These are phyloP conservation scores for Augochlorella aurata DNA, from an alignment of 2,888 invertebrate genomes.

Conservation along the genomic window DNA sequence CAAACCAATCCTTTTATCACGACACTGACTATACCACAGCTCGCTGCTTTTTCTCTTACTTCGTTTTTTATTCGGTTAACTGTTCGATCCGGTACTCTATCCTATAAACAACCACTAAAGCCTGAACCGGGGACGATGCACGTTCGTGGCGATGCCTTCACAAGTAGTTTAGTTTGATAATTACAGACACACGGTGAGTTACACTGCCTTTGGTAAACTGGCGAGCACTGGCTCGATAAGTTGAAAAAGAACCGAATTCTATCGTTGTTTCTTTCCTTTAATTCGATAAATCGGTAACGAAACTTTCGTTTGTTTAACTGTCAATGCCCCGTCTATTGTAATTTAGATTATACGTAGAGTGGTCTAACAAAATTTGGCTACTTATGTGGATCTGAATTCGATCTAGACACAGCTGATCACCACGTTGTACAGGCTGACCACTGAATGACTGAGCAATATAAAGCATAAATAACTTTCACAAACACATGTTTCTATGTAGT, in stretches of 20 bases:
- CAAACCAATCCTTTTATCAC: slow-evolving; percentile 71
- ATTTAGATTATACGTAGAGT: too few species aligned
- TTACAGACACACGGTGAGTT: slow-evolving; percentile 34
- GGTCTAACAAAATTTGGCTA: too few species aligned
- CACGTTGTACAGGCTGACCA: too few species aligned
- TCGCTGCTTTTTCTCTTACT: neutral
- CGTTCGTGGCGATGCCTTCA: slow-evolving; percentile 46
- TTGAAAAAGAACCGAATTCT: neutral
- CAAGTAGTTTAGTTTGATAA: slow-evolving; percentile 66
- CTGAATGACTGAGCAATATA: too few species aligned
- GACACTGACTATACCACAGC: slow-evolving; percentile 33
- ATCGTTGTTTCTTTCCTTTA: neutral
- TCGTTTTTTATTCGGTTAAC: slow-evolving; percentile 12
- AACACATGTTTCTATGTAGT: too few species aligned
- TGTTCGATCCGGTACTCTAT: slow-evolving; percentile 8
- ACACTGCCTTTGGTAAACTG: neutral
- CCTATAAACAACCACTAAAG: slow-evolving; percentile 18
- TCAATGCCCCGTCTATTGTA: too few species aligned
- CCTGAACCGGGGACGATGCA: neutral
- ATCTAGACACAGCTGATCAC: too few species aligned
- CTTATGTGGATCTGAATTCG: too few species aligned
- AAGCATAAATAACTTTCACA: too few species aligned
- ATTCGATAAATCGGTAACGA: too few species aligned
- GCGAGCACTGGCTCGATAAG: neutral
- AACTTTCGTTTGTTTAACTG: too few species aligned